These are phyloP conservation scores for Eclectus roratus DNA, from an alignment of 2,113 vertebrate species.

Conservation along the genomic window DNA sequence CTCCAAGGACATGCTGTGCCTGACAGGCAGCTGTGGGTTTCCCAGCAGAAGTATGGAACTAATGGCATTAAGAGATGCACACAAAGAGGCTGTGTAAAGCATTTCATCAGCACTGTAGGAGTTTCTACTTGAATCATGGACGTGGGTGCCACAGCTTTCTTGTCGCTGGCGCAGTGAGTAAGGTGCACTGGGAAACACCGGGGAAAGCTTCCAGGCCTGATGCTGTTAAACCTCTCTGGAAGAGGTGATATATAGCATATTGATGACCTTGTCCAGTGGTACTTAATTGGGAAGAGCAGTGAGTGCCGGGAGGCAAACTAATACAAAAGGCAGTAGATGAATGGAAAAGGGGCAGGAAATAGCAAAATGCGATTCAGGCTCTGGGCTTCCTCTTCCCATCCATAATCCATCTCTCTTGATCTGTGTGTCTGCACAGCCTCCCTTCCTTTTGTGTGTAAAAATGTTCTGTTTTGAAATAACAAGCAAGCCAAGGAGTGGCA, in stretches of 20 bases:
- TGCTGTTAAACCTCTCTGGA: background rate
- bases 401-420: background rate
- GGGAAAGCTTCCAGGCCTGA: background rate
- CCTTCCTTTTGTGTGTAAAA: constrained; percentile 23
- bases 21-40: background rate
- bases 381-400: constrained; percentile 8
- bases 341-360: background rate
- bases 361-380: constrained; percentile 23
- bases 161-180: accelerated
- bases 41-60: background rate
- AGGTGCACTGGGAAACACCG: background rate
- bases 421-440: background rate
- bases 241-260: background rate
- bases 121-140: background rate
- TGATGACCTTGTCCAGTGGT: background rate
- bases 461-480: constrained; percentile 22
- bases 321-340: background rate
- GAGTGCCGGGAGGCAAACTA: background rate
- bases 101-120: accelerated
- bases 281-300: background rate
- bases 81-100: background rate
- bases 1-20: background rate
- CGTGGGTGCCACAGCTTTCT: background rate
- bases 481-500: background rate
- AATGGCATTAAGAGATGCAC: background rate